A percentile compares a stretch with the other conserved stretches of the same genome.
Evolutionary conservation across 2,888 invertebrate genomes (phyloP).

Genomic region (Cryptops parisi): DNA sequence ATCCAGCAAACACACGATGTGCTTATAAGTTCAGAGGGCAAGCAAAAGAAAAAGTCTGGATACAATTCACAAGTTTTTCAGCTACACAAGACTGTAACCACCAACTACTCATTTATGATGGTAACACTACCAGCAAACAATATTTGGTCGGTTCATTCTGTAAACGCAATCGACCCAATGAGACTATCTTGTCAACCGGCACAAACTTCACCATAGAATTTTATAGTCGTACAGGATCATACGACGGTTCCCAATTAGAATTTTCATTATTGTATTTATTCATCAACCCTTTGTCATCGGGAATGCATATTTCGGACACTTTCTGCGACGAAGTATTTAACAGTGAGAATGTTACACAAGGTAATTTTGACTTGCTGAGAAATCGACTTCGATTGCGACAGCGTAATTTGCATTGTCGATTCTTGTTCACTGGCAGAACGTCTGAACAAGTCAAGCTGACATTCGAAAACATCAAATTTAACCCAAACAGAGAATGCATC

Average conservation of each 20-base stretch:
- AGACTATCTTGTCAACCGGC: slow-evolving; percentile 16
- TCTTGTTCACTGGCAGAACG: slow-evolving; percentile 6
- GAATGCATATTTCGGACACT: slow-evolving; percentile 9
- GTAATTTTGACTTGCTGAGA: slow-evolving; percentile 15
- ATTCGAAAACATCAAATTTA: slow-evolving; percentile 11
- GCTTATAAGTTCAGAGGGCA: slow-evolving; percentile 14
- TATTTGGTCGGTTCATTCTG: slow-evolving; percentile 15
- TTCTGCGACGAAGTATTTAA: slow-evolving; percentile 16
- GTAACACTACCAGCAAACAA: slow-evolving; percentile 6
- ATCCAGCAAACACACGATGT: slow-evolving; percentile 17
- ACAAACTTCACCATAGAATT: slow-evolving; percentile 13
- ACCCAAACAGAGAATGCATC: slow-evolving; percentile 8
- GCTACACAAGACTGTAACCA: slow-evolving; percentile 9
- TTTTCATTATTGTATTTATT: slow-evolving; percentile 17
- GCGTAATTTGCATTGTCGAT: slow-evolving; percentile 2
- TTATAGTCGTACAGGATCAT: slow-evolving; percentile 17
- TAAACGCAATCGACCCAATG: slow-evolving; percentile 15
- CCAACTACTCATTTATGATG: slow-evolving; percentile 16
- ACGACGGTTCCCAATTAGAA: slow-evolving; percentile 19
- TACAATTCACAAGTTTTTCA: slow-evolving; percentile 17
- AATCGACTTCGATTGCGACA: slow-evolving; percentile 14
- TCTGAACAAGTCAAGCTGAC: slow-evolving; percentile 12
- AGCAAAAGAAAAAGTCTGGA: slow-evolving; percentile 12
- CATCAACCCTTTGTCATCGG: slow-evolving; percentile 11
- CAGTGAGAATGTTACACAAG: slow-evolving; percentile 10